Evolutionary conservation across 2,113 vertebrate genomes (phyloP).

Genomic region (Clarias gariepinus): DNA sequence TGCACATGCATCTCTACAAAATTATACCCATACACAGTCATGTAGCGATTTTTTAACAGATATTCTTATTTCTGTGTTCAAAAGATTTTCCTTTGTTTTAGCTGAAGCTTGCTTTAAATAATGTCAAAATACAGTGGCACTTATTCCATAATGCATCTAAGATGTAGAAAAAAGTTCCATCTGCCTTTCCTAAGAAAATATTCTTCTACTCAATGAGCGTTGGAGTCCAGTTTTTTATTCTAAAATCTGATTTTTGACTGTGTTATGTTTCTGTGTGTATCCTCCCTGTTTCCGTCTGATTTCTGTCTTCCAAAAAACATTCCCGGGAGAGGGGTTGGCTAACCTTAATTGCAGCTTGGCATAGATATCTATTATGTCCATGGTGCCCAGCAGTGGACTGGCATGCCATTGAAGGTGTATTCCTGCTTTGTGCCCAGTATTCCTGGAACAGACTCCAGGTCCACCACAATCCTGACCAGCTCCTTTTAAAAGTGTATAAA

Average conservation of each 20-base stretch:
- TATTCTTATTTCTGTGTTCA: neutral
- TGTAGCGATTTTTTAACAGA: constrained; percentile 43
- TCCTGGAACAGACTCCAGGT: neutral
- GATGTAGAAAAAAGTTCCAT: neutral
- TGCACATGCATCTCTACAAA: constrained; percentile 58
- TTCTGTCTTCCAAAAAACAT: neutral
- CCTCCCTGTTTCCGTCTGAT: neutral
- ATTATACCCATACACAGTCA: constrained; percentile 24
- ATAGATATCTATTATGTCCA: neutral
- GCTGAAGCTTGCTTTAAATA: neutral
- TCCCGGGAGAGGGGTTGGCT: neutral
- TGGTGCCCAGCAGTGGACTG: neutral
- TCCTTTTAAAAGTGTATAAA: neutral
- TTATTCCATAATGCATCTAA: neutral
- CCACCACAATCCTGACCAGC: neutral
- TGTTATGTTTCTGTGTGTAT: neutral
- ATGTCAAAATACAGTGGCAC: neutral
- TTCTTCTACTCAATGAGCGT: neutral
- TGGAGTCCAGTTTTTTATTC: neutral
- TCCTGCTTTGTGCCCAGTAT: neutral
- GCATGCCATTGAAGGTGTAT: neutral
- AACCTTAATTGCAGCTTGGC: neutral
- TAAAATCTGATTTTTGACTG: neutral
- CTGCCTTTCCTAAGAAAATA: neutral
- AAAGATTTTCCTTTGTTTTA: neutral